Evolutionary conservation across 2,888 invertebrate species (phyloP), one percentile per base, ranked within the genome.

Genomic region (Dynastes maya): DNA sequence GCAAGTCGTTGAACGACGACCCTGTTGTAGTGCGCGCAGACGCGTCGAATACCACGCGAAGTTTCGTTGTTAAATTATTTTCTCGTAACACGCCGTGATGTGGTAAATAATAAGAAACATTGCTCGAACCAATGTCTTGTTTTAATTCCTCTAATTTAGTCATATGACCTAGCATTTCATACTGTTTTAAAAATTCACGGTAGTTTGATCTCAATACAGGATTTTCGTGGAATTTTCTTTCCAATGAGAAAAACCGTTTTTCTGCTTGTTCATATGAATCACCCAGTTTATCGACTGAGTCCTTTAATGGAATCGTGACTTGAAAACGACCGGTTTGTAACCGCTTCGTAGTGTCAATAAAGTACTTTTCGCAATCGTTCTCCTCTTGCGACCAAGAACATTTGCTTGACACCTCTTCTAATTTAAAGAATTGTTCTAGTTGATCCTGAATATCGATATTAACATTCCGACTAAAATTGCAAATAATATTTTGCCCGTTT

Each of bases 11-110:
- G 0, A 86, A 58, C 6, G 83, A 83, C 0, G 81, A 16, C 2
- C 83, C 83, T 1, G 79, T 79, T 1, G 80, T 45, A 9, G 85
- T 85, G 84, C 0, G 85, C 85, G 16, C 16, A 22, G 16, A 22
- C 16, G 16, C 16, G 16, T 22, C 16, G 16, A 22, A 22, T 22
- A 22, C 16, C 16, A 22, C 16, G 16, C 0, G 16, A 22, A 22
- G 16, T 22, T 22, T 22, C 16, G 16, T 22, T 5, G 84, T 83
- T 13, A 63, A 22, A 74, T 83, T 84, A 6, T 78, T 64, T 45
- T 81, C 81, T 16, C 82, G 81, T 0, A 83, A 22, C 2, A 86
- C 85, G 3, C 81, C 79, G 67, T 85, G 85, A 79, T 86, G 86
- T 5, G 85, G 85, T 29, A 86, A 55, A 75, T 84, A 86, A 79